Evolutionary conservation across 2,888 invertebrate species (phyloP).

Genomic region (Ischnura elegans): DNA sequence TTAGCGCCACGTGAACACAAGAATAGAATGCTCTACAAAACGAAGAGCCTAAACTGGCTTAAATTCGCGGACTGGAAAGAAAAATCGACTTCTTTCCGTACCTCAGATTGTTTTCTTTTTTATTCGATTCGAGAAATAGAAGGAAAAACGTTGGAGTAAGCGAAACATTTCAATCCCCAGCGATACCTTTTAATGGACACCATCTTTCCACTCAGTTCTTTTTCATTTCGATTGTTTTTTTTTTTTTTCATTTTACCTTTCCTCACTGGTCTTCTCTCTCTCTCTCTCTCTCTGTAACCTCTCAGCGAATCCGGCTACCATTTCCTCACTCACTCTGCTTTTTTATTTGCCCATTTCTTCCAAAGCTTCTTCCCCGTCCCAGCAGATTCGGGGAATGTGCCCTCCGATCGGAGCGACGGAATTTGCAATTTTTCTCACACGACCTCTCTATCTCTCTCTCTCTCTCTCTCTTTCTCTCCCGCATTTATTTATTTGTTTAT

Average conservation of each 20-base stretch:
- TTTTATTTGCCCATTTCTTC: neutral
- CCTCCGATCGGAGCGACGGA: neutral
- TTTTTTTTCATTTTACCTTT: neutral
- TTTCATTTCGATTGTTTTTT: neutral
- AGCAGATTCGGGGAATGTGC: neutral
- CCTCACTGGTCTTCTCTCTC: too few relatives aligned
- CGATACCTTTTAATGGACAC: constrained; percentile 45
- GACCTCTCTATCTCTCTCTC: neutral
- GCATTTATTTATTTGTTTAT: too few relatives aligned
- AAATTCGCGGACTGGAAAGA: neutral
- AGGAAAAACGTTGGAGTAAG: neutral
- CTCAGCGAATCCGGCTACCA: neutral
- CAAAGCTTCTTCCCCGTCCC: neutral
- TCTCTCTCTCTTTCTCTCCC: neutral
- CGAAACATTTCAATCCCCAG: constrained; percentile 48
- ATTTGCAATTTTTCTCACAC: neutral
- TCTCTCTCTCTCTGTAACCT: neutral
- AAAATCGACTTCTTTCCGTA: neutral
- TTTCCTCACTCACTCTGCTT: neutral
- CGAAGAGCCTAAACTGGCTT: neutral
- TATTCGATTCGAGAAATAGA: too few relatives aligned
- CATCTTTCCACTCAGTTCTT: constrained; percentile 20
- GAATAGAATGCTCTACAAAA: neutral
- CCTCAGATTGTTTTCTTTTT: neutral
- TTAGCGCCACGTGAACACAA: neutral